Evolutionary conservation across 2,888 invertebrate species (phyloP).

Genomic region (Horisme vitalbata): DNA sequence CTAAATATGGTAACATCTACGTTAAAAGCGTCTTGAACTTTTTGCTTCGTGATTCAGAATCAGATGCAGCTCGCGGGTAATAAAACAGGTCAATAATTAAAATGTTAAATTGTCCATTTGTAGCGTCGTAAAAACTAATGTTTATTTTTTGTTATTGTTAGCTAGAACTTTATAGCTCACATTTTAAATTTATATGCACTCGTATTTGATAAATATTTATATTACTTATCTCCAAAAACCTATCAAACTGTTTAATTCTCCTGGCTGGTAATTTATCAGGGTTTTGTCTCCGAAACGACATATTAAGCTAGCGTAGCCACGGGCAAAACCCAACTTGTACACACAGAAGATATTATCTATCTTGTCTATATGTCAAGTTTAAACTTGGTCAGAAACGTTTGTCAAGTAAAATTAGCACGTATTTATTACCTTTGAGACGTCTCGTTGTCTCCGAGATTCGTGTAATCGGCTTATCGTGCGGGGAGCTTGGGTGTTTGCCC

Average conservation of each 20-base stretch:
- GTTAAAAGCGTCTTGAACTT: constrained; percentile 12
- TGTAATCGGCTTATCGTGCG: constrained; percentile 64
- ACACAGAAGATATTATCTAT: background rate
- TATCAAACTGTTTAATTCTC: too few species aligned
- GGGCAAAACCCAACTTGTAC: background rate
- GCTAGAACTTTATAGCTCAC: background rate
- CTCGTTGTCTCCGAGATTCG: constrained; percentile 54
- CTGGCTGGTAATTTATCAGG: too few species aligned
- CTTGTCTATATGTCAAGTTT: constrained; percentile 1
- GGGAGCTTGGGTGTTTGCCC: constrained; percentile 51
- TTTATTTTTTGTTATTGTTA: constrained; percentile 10
- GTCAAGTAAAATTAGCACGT: constrained; percentile 48
- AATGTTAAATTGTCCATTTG: constrained; percentile 22
- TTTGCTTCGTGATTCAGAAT: constrained; percentile 28
- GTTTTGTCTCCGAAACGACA: too few species aligned
- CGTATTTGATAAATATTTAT: too few species aligned
- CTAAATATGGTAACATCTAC: constrained; percentile 34
- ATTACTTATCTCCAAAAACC: too few species aligned
- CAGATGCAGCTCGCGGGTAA: constrained; percentile 28
- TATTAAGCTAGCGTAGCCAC: background rate
- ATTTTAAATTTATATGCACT: too few species aligned
- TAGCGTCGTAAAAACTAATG: constrained; percentile 18
- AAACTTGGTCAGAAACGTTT: constrained; percentile 24
- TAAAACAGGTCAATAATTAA: constrained; percentile 24
- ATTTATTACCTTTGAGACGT: constrained; percentile 12